Evolutionary conservation across 2,113 vertebrate genomes (phyloP).

Genomic region (Peromyscus maniculatus): DNA sequence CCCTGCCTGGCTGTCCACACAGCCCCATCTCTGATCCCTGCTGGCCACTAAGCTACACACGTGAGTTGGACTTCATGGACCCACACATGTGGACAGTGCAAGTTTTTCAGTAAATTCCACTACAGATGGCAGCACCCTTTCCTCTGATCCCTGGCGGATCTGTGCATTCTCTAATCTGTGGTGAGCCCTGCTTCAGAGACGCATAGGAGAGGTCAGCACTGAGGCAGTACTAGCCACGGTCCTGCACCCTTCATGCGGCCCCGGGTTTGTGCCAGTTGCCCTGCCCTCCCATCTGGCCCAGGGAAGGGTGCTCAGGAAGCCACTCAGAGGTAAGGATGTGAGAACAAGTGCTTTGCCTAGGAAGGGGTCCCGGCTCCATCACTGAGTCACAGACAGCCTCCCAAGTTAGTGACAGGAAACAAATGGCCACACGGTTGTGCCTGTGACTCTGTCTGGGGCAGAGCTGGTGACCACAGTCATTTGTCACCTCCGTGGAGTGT

Average conservation of each 20-base stretch:
- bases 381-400: background rate
- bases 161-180: accelerated
- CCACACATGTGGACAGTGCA: too few relatives aligned
- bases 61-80: background rate
- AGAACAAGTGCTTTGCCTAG: background rate
- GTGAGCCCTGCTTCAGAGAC: accelerated
- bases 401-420: too few relatives aligned
- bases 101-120: background rate
- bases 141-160: accelerated
- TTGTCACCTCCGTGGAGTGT: too few relatives aligned
- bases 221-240: accelerated
- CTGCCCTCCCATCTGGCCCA: too few relatives aligned
- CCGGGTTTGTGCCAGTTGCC: accelerated
- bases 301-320: accelerated
- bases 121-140: background rate
- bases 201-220: accelerated
- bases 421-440: background rate
- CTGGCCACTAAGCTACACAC: background rate
- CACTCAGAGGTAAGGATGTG: background rate
- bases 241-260: accelerated
- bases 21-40: background rate
- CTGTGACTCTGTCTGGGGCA: accelerated
- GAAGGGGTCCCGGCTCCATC: background rate
- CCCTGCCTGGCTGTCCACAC: too few relatives aligned
- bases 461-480: background rate